Evolutionary conservation across 2,113 vertebrate genomes (phyloP), one percentile per base, ranked within the genome.

Genomic region (Panthera uncia): DNA sequence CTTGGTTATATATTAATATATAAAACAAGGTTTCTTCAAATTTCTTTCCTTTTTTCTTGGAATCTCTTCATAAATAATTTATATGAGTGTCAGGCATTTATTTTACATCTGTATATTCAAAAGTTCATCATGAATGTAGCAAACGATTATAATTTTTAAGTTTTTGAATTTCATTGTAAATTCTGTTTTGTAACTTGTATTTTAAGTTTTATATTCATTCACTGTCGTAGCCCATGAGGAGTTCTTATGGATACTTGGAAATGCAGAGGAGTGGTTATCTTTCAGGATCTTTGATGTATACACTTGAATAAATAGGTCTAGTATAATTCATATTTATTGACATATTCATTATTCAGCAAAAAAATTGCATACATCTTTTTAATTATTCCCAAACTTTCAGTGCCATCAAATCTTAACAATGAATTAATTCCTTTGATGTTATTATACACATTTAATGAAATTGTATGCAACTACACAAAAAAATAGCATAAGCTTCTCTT

Each of bases 391-490:
- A 29, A 82, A 76, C 10, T 88, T 79, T 55, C 48, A 66, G 0
- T 52, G 36, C n/a, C 79, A 96, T 93, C 66, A 86, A 19, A 69
- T 85, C 31, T 83, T 74, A 87, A 69, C 61, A 92, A 52, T 85
- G 71, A 52, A 74, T 93, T 80, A 78, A 68, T 96, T 79, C 5
- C 61, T 95, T 97, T 97, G 71, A 97, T 93, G 68, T 68, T 85
- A 33, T 57, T 86, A 73, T 82, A 27, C 18, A 81, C 7, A 73
- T 76, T 88, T 82, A 90, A 38, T 55, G 79, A 89, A 89, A 21
- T 92, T 41, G 74, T 18, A 29, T 61, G 50, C 41, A 83, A 52
- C 78, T 57, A 6, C 21, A 21, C 38, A 74, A 21, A 57, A 73
- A 91, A 94, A 41, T 48, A 50, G 29, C 23, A 52, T 3, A 33